Base-by-base conservation (phyloP, 2,888 invertebrate species). In the Uloborus plumipes region DNA sequence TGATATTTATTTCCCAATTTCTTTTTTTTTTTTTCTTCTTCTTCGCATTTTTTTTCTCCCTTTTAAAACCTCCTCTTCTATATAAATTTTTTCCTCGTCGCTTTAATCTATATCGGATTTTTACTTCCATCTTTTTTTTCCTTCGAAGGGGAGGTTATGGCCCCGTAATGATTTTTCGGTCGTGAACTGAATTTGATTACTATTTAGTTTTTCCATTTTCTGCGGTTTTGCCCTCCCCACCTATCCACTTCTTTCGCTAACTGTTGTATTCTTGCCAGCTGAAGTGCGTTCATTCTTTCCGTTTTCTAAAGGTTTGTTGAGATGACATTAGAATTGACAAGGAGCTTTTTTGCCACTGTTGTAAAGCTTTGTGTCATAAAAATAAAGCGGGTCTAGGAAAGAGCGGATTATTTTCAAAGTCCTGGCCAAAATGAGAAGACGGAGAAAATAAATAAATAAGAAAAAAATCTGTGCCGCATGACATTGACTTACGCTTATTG, bases 161-260 rank as follows among this genome's bases (percentile, higher is more conserved):
- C 74, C 80, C 70, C 64, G 47, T 80, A 80, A 80, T 80, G 80
- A 80, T 80, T 80, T 74, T 70, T 74, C 64, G 80, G 80, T 74
- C 74, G 69, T 80, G 80, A 70, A 70, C 69, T 70, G 74, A 80
- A 80, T 80, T 80, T 80, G 80, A 80, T 80, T 80, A 80, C 69
- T 50, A 58, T 79, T 66, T 64, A 18, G 50, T 66, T 20, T 70
- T 26, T 78, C 31, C 55, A 64, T 64, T 64, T 59, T 64, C 39
- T 39, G 39, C 26, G 64, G 64, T 47, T n/a, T 18, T 64, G n/a
- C 49, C 20, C 39, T 39, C 39, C 39, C 39, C 39, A 39, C 39
- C 31, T 31, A 31, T 31, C 39, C 18, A 53, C 50, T 53, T 70
- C 51, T 55, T 55, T 7, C n/a, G 55, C 55, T 20, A 20, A 55